Evolutionary conservation across 2,888 invertebrate genomes (phyloP).

Genomic region (Stenichneumon culpator): DNA sequence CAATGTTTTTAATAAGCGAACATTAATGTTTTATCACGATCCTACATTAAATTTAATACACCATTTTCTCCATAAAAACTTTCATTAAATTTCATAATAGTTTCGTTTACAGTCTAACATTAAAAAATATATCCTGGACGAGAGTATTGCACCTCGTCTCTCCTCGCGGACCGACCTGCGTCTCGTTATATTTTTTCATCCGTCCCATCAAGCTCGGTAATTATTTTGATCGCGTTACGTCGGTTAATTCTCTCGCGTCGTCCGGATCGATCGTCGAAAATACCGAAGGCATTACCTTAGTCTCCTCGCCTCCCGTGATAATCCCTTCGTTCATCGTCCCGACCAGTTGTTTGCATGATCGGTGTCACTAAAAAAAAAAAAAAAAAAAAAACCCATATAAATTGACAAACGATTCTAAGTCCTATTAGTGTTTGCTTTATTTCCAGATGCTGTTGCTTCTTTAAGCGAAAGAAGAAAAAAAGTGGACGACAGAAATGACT

Average conservation of each 20-base stretch:
- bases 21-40: too few species aligned
- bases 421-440: slow-evolving; percentile 85
- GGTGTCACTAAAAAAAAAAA: slow-evolving; percentile 70
- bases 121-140: slow-evolving; percentile 56
- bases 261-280: too few species aligned
- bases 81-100: too few species aligned
- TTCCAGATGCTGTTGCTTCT: slow-evolving; percentile 99
- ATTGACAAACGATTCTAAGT: slow-evolving; percentile 82
- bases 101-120: slow-evolving; percentile 56
- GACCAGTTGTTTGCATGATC: slow-evolving; percentile 72
- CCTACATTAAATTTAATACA: too few species aligned
- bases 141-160: background rate
- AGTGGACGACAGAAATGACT: slow-evolving; percentile 96
- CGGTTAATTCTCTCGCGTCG: too few species aligned
- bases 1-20: too few species aligned
- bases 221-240: background rate
- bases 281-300: too few species aligned
- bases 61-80: too few species aligned
- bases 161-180: background rate
- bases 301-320: slow-evolving; percentile 41
- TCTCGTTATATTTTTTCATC: background rate
- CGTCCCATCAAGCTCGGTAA: background rate
- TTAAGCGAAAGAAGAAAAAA: slow-evolving; percentile 99
- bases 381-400: slow-evolving; percentile 3
- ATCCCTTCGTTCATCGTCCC: slow-evolving; percentile 41